Conservation (phyloP, 2,888 invertebrate species). For the Frankliniella intonsa region DNA sequence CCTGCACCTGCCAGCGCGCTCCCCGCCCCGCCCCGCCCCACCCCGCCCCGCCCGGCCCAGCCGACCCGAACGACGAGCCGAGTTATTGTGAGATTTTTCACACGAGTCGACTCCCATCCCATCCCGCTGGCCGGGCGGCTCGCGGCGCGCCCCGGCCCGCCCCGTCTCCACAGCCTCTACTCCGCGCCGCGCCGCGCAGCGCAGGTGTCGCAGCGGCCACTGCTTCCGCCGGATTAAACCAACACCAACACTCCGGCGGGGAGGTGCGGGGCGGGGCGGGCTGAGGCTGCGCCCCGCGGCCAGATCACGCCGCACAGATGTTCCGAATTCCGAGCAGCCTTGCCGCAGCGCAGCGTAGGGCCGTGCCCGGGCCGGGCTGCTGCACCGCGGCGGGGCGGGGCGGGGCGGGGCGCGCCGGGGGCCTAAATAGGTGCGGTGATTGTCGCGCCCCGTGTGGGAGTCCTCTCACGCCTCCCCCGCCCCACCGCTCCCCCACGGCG, state of each 20-base stretch:
- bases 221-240: too few relatives aligned
- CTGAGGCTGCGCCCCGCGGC: too few relatives aligned
- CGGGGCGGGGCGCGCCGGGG: neutral
- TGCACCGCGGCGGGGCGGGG: neutral
- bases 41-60: neutral
- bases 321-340: too few relatives aligned
- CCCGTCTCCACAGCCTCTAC: neutral
- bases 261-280: too few relatives aligned
- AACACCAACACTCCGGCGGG: too few relatives aligned
- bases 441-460: conserved; percentile 5
- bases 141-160: neutral
- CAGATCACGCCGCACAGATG: too few relatives aligned
- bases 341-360: too few relatives aligned
- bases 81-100: conserved; percentile 17
- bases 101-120: neutral
- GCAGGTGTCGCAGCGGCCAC: neutral
- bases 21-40: neutral
- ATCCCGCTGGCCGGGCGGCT: neutral
- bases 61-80: conserved; percentile 1
- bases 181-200: neutral
- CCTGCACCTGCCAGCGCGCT: conserved; percentile 8
- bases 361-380: neutral
- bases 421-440: neutral
- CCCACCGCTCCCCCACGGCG: neutral
- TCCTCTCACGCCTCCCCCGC: neutral